phyloP scores from a whole-genome alignment of 2,113 vertebrate genomes.

The Dermatemys mawii region DNA sequence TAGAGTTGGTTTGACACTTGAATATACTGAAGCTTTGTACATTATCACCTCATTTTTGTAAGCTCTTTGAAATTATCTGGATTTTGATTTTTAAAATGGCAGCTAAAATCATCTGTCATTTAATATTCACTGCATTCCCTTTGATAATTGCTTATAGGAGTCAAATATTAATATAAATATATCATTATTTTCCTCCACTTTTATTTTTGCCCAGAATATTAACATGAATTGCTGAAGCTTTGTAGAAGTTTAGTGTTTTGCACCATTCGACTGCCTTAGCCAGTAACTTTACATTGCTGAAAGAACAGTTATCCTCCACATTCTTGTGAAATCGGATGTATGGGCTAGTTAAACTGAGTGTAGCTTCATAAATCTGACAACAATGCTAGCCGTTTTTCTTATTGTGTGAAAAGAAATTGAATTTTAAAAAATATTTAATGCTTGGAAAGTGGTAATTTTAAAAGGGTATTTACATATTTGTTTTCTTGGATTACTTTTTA shows the following conservation, averaged over 20 bases:
- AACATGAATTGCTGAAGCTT: rapidly evolving
- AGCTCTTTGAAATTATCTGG: background rate
- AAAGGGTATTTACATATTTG: rapidly evolving
- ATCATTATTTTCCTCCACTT: background rate
- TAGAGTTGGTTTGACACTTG: background rate
- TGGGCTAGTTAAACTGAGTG: background rate
- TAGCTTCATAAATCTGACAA: background rate
- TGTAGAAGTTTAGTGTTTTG: background rate
- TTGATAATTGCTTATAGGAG: rapidly evolving
- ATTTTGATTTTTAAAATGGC: background rate
- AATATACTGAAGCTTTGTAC: rapidly evolving
- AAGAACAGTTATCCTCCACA: background rate
- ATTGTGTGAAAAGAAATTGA: background rate
- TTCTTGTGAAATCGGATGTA: background rate
- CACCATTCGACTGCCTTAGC: background rate
- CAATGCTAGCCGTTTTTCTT: rapidly evolving
- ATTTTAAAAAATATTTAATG: rapidly evolving
- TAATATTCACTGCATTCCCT: background rate
- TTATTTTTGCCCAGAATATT: background rate
- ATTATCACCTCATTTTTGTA: background rate
- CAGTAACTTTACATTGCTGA: background rate
- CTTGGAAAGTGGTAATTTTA: background rate
- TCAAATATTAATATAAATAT: background rate
- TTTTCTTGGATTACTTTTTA: background rate
- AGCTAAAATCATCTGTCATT: background rate